Evolutionary conservation across 2,888 invertebrate species (phyloP).

Genomic region (Diplazon laetatorius): DNA sequence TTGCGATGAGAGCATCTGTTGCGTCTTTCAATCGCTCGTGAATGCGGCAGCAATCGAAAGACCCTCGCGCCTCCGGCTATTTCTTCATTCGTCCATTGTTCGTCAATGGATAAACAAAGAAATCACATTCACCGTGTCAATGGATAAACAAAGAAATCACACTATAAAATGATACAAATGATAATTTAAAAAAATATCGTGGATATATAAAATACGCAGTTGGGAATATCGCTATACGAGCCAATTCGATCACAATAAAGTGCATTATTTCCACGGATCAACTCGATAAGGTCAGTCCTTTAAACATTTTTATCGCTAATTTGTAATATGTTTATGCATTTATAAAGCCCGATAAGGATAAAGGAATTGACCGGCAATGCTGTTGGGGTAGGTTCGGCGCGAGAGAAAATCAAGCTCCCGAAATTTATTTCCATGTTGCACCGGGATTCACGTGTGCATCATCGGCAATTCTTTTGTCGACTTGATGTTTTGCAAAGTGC

Average conservation of each 20-base stretch:
- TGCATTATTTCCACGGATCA: neutral
- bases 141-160: no score
- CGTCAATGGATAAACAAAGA: conserved; percentile 12
- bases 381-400: no score
- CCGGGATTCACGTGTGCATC: no score
- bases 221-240: neutral
- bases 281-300: no score
- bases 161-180: no score
- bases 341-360: no score
- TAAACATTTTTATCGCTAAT: no score
- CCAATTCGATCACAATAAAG: no score
- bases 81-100: conserved; percentile 22
- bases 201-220: neutral
- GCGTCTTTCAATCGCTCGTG: conserved; percentile 8
- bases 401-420: neutral
- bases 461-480: neutral
- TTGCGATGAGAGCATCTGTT: conserved; percentile 65
- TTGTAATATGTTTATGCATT: no score
- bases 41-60: conserved; percentile 26
- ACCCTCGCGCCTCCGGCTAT: conserved; percentile 13
- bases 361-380: no score
- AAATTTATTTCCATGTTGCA: neutral
- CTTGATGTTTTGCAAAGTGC: conserved; percentile 24
- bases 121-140: neutral
- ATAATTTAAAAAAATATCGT: neutral